Conservation (phyloP, 2,888 invertebrate genomes). For the Erebia ligea region DNA sequence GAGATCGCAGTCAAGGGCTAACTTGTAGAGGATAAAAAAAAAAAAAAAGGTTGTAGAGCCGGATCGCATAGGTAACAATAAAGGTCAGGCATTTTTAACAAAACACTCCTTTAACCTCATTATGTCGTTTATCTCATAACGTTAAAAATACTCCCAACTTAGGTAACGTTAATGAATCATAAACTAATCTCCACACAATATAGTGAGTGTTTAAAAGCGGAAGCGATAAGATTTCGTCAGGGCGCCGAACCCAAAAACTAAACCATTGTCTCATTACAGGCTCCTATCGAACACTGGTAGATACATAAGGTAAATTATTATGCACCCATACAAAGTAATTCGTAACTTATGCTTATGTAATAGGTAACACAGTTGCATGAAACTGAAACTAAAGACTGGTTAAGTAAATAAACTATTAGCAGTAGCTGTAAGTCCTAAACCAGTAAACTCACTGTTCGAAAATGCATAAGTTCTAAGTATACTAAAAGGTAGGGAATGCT, state of each 20-base stretch:
- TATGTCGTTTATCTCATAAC: slow-evolving; percentile 11
- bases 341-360: slow-evolving; percentile 39
- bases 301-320: slow-evolving; percentile 22
- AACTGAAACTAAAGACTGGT: neutral
- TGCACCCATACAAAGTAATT: slow-evolving; percentile 52
- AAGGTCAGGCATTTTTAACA: neutral
- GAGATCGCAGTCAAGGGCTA: too few relatives aligned
- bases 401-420: neutral
- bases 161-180: slow-evolving; percentile 62
- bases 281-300: slow-evolving; percentile 34
- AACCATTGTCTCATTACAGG: slow-evolving; percentile 39
- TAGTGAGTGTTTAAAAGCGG: slow-evolving; percentile 65
- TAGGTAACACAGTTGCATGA: slow-evolving; percentile 11
- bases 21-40: too few relatives aligned
- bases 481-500: slow-evolving; percentile 47
- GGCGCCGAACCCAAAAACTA: slow-evolving; percentile 64
- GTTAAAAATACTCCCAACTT: slow-evolving; percentile 31
- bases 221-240: slow-evolving; percentile 65
- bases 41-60: too few relatives aligned
- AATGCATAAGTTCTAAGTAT: slow-evolving; percentile 43
- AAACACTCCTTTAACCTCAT: neutral
- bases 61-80: neutral
- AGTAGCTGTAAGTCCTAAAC: slow-evolving; percentile 5
- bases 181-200: slow-evolving; percentile 68
- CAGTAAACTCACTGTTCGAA: slow-evolving; percentile 13